phyloP scores from a whole-genome alignment of 2,113 vertebrate genomes.

The Malurus melanocephalus region DNA sequence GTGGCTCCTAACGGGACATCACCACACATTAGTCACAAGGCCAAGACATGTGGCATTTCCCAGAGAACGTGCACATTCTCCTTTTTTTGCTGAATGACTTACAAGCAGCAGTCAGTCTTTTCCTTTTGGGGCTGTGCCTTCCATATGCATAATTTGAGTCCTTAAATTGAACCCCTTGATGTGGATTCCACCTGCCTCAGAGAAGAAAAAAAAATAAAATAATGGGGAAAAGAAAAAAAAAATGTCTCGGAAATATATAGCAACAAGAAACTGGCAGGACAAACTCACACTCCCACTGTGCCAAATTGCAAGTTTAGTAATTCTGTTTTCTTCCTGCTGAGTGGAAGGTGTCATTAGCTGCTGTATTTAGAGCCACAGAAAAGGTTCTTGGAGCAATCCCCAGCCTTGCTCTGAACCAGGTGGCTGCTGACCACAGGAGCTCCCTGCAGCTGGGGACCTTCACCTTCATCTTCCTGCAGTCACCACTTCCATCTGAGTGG shows the following conservation, averaged over 20 bases:
- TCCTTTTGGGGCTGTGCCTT: neutral
- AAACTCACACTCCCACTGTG: slow-evolving; percentile 57
- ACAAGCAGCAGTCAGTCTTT: neutral
- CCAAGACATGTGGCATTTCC: slow-evolving; percentile 22
- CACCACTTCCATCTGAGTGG: neutral
- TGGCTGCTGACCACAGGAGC: slow-evolving; percentile 44
- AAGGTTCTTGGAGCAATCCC: slow-evolving; percentile 59
- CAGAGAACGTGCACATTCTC: neutral
- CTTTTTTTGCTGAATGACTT: neutral
- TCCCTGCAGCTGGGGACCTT: slow-evolving; percentile 49
- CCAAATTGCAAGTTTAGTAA: slow-evolving; percentile 65
- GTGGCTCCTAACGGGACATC: slow-evolving; percentile 3
- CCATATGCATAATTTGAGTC: neutral
- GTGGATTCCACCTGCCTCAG: slow-evolving; percentile 15
- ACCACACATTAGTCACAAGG: slow-evolving; percentile 34
- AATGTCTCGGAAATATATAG: slow-evolving; percentile 43
- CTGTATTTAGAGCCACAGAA: slow-evolving; percentile 53
- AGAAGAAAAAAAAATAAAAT: neutral
- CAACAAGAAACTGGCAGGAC: slow-evolving; percentile 60
- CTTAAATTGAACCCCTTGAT: slow-evolving; percentile 22
- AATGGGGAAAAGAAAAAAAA: neutral
- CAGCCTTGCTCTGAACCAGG: slow-evolving; percentile 26
- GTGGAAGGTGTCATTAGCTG: slow-evolving; percentile 59
- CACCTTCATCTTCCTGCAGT: slow-evolving; percentile 29
- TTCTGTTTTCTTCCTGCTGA: slow-evolving; percentile 55